These are phyloP conservation scores for Chrysina gloriosa DNA, from an alignment of 2,888 invertebrate genomes.

Conservation along the genomic window DNA sequence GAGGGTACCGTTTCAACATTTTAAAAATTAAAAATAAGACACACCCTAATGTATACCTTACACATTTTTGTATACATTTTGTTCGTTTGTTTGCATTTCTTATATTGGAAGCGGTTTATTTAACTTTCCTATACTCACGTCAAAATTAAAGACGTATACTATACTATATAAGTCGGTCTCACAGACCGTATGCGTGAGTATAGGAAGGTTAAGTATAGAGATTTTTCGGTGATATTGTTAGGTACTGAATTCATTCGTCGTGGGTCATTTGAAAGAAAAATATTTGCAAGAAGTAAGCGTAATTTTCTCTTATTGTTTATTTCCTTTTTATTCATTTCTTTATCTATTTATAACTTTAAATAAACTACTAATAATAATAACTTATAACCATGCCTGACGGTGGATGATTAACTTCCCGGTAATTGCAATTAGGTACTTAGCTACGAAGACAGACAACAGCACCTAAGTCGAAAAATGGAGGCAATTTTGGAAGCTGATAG, in stretches of 20 bases:
- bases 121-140: too few species aligned
- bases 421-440: background rate
- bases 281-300: background rate
- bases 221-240: conserved; percentile 57
- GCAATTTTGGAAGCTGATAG: background rate
- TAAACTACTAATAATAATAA: background rate
- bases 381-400: background rate
- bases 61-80: too few species aligned
- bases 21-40: too few species aligned
- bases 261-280: conserved; percentile 40
- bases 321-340: conserved; percentile 56
- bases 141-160: too few species aligned
- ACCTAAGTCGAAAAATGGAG: too few species aligned
- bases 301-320: background rate
- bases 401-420: background rate
- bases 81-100: too few species aligned
- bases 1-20: too few species aligned
- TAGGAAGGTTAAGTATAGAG: too few species aligned
- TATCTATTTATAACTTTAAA: background rate
- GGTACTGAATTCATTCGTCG: background rate
- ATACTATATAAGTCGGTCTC: too few species aligned
- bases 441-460: background rate
- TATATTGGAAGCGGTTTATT: too few species aligned
- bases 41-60: too few species aligned
- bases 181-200: too few species aligned